Conservation (phyloP, 2,797 vertebrate species). For the Esox lucius region DNA sequence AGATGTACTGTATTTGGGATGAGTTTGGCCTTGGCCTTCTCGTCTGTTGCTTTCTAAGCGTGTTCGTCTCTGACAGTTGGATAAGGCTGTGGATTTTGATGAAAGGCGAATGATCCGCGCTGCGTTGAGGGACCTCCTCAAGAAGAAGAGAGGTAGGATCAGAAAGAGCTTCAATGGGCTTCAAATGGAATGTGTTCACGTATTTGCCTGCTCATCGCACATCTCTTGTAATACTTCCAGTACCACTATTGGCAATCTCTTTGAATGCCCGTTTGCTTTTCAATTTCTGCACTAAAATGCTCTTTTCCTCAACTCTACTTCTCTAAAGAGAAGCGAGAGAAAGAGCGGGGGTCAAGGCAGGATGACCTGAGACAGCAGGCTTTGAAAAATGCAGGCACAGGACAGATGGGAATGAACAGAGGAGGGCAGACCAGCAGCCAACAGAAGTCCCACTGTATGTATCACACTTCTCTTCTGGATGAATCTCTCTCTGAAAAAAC, state of each 20-base stretch:
- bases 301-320: not conserved
- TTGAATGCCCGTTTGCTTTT: not conserved
- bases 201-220: not conserved
- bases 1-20: not conserved
- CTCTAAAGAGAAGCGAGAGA: conserved; percentile 85
- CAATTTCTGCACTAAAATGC: not conserved
- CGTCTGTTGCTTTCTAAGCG: not conserved
- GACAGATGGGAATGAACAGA: conserved; percentile 41
- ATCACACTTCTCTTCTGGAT: not conserved
- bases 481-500: not conserved
- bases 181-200: not conserved
- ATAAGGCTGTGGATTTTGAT: conserved; percentile 84
- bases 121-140: conserved; percentile 88
- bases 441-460: conserved; percentile 64
- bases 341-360: conserved; percentile 82
- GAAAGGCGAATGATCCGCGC: conserved; percentile 87
- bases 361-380: conserved; percentile 80
- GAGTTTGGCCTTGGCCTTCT: not conserved
- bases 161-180: not conserved
- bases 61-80: conserved; percentile 76
- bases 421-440: conserved; percentile 39
- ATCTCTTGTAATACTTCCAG: not conserved
- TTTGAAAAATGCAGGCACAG: conserved; percentile 54
- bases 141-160: conserved; percentile 80
- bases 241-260: not conserved